These are phyloP conservation scores for Stomorhina lunata DNA, from an alignment of 2,888 invertebrate genomes.

Conservation along the genomic window DNA sequence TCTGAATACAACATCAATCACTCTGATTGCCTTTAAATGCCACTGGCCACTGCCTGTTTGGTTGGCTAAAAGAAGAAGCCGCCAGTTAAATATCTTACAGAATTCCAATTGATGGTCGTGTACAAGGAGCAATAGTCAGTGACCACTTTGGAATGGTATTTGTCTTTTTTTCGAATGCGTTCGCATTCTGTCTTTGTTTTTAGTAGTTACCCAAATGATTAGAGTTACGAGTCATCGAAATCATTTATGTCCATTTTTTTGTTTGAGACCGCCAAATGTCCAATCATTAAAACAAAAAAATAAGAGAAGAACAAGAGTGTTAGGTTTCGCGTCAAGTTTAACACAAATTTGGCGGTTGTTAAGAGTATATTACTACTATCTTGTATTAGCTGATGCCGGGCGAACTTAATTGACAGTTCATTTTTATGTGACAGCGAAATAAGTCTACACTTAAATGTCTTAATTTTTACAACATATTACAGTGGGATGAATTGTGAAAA, in stretches of 20 bases:
- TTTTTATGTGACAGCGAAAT: slow-evolving; percentile 48
- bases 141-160: not conserved
- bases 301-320: not conserved
- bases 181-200: not conserved
- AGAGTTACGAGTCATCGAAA: slow-evolving; percentile 15
- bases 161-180: not conserved
- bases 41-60: slow-evolving; percentile 43
- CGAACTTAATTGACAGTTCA: slow-evolving; percentile 55
- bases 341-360: slow-evolving; percentile 49
- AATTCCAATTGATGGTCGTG: slow-evolving; percentile 26
- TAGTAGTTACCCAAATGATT: slow-evolving; percentile 10
- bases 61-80: slow-evolving; percentile 32
- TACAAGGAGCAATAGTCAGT: not conserved
- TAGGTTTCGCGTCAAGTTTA: slow-evolving; percentile 42
- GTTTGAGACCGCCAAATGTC: slow-evolving; percentile 32
- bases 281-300: slow-evolving; percentile 29
- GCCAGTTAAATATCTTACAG: slow-evolving; percentile 53
- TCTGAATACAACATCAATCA: slow-evolving; percentile 60
- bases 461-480: slow-evolving; percentile 6
- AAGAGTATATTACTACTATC: slow-evolving; percentile 10
- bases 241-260: slow-evolving; percentile 20
- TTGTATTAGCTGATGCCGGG: not conserved
- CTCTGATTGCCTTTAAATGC: slow-evolving; percentile 62
- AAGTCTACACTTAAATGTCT: slow-evolving; percentile 39
- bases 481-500: slow-evolving; percentile 1